These are phyloP conservation scores for Nematolebias whitei DNA, from an alignment of 2,113 vertebrate species.

Conservation along the genomic window DNA sequence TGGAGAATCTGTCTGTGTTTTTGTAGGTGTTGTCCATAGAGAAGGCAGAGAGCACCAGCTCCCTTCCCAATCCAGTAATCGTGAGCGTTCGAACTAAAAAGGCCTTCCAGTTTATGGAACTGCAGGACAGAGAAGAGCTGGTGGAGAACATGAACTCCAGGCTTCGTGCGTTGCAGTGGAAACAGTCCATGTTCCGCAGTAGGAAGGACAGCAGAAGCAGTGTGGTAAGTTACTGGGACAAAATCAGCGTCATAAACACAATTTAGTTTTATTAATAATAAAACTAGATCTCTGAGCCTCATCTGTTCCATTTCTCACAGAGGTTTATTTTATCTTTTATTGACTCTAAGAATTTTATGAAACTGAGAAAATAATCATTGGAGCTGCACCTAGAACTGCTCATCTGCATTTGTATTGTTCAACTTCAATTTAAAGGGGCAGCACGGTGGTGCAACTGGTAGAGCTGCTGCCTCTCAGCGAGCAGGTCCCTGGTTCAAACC, in stretches of 20 bases:
- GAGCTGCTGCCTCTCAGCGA: too few relatives aligned
- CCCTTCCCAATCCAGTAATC: conserved; percentile 91
- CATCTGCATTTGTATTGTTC: too few relatives aligned
- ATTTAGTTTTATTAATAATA: too few relatives aligned
- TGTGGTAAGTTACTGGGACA: conserved; percentile 42
- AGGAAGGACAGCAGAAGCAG: conserved; percentile 55
- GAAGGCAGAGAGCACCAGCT: conserved; percentile 91
- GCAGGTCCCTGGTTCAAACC: too few relatives aligned
- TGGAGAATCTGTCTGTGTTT: neutral
- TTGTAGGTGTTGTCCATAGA: conserved; percentile 91
- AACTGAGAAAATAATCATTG: too few relatives aligned
- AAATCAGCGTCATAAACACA: neutral
- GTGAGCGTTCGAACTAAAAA: conserved; percentile 89
- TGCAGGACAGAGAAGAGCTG: conserved; percentile 85
- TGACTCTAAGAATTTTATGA: too few relatives aligned
- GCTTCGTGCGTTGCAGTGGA: conserved; percentile 80
- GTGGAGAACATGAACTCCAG: conserved; percentile 83
- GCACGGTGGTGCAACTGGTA: too few relatives aligned
- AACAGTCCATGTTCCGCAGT: conserved; percentile 61
- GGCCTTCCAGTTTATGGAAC: conserved; percentile 96
- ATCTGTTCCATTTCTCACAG: neutral
- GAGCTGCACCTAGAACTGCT: too few relatives aligned
- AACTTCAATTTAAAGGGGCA: too few relatives aligned
- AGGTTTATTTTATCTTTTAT: too few relatives aligned
- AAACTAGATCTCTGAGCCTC: neutral